These are phyloP conservation scores for Chaetorhynchus papuensis DNA, from an alignment of 2,113 vertebrate species.

Conservation along the genomic window DNA sequence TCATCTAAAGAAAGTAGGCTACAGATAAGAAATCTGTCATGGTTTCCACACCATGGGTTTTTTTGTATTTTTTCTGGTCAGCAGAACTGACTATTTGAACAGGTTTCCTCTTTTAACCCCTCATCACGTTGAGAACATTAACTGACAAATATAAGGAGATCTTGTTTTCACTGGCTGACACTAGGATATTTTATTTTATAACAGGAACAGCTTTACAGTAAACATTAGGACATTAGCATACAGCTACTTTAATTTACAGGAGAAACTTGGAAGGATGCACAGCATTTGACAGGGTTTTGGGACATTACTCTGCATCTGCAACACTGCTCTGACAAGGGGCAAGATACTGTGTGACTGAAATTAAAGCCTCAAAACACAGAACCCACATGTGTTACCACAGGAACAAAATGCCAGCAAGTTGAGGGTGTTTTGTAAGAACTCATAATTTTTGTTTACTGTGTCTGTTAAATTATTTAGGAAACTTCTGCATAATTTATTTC, in stretches of 20 bases:
- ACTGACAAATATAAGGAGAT: not conserved
- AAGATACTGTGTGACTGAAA: not conserved
- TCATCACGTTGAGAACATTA: rapidly evolving
- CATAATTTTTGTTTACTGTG: not conserved
- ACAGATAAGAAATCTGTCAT: not conserved
- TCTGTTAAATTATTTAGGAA: constrained; percentile 38
- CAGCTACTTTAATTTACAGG: not conserved
- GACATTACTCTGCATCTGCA: not conserved
- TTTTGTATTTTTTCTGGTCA: not conserved
- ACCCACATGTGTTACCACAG: not conserved
- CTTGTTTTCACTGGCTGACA: not conserved
- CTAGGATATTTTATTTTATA: not conserved
- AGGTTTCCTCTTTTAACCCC: not conserved
- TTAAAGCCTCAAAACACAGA: not conserved
- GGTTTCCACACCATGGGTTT: not conserved
- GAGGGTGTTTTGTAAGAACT: not conserved
- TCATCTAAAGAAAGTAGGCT: not conserved
- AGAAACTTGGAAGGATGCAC: not conserved
- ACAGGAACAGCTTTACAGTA: not conserved
- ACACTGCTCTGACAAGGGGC: not conserved
- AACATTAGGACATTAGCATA: not conserved
- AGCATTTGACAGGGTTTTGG: not conserved
- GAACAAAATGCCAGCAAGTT: not conserved
- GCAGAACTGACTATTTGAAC: not conserved
- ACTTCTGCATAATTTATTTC: constrained; percentile 29